A percentile compares a stretch with the other conserved stretches of the same genome.
Conservation (phyloP, 2,888 invertebrate species). For the Ctena decussata region DNA sequence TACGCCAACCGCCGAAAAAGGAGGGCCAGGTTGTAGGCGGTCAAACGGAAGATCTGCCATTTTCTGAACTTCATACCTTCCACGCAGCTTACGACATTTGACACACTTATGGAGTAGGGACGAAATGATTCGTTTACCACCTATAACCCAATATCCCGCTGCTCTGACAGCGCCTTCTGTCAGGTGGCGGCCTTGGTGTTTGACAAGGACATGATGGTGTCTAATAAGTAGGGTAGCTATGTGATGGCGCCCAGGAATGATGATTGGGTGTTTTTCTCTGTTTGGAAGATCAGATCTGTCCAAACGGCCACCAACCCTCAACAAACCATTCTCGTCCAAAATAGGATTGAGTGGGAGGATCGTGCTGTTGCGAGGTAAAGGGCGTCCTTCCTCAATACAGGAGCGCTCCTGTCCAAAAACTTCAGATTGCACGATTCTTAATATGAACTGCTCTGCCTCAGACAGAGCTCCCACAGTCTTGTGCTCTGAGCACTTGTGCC, state of each 20-base stretch:
- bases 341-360: conserved; percentile 35
- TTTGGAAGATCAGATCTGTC: conserved; percentile 9
- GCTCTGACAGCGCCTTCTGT: conserved; percentile 59
- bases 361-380: conserved; percentile 22
- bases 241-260: conserved; percentile 49
- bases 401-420: conserved; percentile 2
- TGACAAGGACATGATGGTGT: conserved; percentile 47
- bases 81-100: conserved; percentile 41
- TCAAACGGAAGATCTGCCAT: conserved; percentile 60
- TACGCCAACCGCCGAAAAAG: conserved; percentile 55
- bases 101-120: conserved; percentile 50
- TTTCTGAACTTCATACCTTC: conserved; percentile 32
- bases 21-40: conserved; percentile 42
- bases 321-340: conserved; percentile 35
- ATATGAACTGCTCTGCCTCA: not conserved
- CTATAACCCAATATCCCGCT: conserved; percentile 58
- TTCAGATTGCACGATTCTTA: conserved; percentile 23
- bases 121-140: conserved; percentile 48
- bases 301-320: conserved; percentile 51
- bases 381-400: not conserved
- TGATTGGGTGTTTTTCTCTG: conserved; percentile 39
- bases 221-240: conserved; percentile 42
- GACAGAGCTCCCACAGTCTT: not conserved
- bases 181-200: conserved; percentile 62
- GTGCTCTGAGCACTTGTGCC: conserved; percentile 31